Percentiles rank a stretch among this genome's conserved stretches.
Conservation (phyloP, 1,140 invertebrate species). For the Drosophila elegans region DNA sequence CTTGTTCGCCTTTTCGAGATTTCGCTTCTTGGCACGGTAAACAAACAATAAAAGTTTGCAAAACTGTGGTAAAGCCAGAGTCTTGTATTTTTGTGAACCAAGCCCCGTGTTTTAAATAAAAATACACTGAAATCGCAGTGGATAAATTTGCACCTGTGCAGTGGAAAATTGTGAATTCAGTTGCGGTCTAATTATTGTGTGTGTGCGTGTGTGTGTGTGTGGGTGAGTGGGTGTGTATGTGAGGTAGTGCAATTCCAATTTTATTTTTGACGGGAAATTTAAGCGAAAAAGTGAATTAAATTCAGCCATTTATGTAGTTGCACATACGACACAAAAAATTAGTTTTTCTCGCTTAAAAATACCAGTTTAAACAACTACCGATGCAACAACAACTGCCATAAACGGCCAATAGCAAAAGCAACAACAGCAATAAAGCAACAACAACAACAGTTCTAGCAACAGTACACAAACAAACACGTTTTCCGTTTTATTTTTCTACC, state of each 20-base stretch:
- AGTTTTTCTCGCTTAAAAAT: conserved; percentile 44
- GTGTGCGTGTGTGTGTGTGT: conserved; percentile 6
- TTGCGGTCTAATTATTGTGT: conserved; percentile 33
- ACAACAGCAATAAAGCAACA: conserved; percentile 34
- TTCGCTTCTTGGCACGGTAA: conserved; percentile 21
- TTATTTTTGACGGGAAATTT: conserved; percentile 13
- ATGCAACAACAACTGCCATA: conserved; percentile 31
- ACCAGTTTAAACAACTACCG: conserved; percentile 62
- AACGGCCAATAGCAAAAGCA: conserved; percentile 23
- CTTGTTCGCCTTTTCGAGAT: conserved; percentile 14
- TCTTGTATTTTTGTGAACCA: conserved; percentile 1
- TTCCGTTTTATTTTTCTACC: conserved; percentile 24
- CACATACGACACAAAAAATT: conserved; percentile 17
- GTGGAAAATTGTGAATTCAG: conserved; percentile 39
- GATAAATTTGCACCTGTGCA: conserved; percentile 55
- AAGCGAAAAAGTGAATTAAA: conserved; percentile 56
- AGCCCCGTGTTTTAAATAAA: not conserved
- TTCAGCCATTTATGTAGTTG: conserved; percentile 15
- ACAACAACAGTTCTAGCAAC: conserved; percentile 68
- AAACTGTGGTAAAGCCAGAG: not conserved
- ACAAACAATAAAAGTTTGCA: not conserved
- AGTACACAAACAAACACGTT: conserved; percentile 47
- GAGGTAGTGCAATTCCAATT: conserved; percentile 31
- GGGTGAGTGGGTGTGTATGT: conserved; percentile 12
- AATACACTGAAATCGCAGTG: conserved; percentile 14